phyloP scores from a whole-genome alignment of 2,797 vertebrate species.

The Craterocephalus amniculus region DNA sequence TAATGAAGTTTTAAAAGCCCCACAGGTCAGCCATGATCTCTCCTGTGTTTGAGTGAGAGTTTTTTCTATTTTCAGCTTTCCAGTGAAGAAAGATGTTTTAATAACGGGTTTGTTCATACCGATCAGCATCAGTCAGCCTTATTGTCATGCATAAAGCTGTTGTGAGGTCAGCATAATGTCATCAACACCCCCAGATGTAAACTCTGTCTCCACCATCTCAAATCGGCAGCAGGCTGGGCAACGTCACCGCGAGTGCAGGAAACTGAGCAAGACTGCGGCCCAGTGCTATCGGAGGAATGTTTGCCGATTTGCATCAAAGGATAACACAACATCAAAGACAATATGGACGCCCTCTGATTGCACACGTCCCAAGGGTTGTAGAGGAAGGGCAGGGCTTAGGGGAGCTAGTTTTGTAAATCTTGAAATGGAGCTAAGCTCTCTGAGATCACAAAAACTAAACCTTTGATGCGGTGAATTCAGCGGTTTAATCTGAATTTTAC shows the following conservation, averaged over 20 bases:
- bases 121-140: constrained; percentile 46
- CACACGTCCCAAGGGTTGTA: constrained; percentile 39
- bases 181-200: constrained; percentile 1
- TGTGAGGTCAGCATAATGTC: constrained; percentile 39
- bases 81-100: constrained; percentile 35
- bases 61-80: constrained; percentile 21
- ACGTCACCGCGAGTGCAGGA: constrained; percentile 26
- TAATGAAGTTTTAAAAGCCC: constrained; percentile 55
- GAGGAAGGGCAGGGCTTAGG: constrained; percentile 38
- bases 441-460: constrained; percentile 31
- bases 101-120: constrained; percentile 39
- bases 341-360: constrained; percentile 35
- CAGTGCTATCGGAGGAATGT: constrained; percentile 24
- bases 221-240: constrained; percentile 6
- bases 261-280: constrained; percentile 8
- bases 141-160: constrained; percentile 1
- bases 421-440: constrained; percentile 34
- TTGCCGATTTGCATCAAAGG: constrained; percentile 65
- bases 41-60: constrained; percentile 28
- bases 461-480: constrained; percentile 37
- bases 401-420: constrained; percentile 32
- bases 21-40: constrained; percentile 17
- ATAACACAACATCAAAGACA: constrained; percentile 52
- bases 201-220: constrained; percentile 7
- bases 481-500: constrained; percentile 20